phyloP scores from a whole-genome alignment of 2,113 vertebrate genomes.

The Plectropomus leopardus region DNA sequence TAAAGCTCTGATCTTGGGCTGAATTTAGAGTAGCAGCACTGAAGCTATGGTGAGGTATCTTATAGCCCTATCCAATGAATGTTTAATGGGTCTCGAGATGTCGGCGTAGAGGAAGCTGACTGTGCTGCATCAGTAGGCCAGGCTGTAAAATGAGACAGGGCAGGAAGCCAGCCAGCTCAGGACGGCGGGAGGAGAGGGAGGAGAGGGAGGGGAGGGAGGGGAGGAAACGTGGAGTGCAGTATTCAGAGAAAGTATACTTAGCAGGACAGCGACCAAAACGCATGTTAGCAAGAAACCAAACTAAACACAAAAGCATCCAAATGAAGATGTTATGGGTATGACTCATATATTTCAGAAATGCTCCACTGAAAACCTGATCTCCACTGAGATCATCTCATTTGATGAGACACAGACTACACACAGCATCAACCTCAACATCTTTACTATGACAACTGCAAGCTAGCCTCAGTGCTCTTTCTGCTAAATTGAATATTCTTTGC shows the following conservation, averaged over 20 bases:
- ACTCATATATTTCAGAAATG: background rate
- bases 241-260: constrained; percentile 30
- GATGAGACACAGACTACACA: background rate
- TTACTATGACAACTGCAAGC: background rate
- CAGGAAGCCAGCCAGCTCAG: constrained; percentile 73
- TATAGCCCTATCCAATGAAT: constrained; percentile 81
- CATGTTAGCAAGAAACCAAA: constrained; percentile 44
- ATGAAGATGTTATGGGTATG: constrained; percentile 1
- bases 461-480: constrained; percentile 10
- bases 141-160: constrained; percentile 82
- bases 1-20: constrained; percentile 29
- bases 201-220: background rate
- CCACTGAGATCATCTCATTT: constrained; percentile 9
- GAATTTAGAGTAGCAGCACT: constrained; percentile 65
- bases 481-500: constrained; percentile 2
- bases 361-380: constrained; percentile 1
- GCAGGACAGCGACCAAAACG: constrained; percentile 4
- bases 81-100: constrained; percentile 83
- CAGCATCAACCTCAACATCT: too few relatives aligned
- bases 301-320: constrained; percentile 7
- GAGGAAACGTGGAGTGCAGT: constrained; percentile 33
- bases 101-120: constrained; percentile 74
- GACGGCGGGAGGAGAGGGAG: constrained; percentile 30
- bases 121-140: constrained; percentile 76
- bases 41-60: constrained; percentile 74